phyloP scores from a whole-genome alignment of 1,140 invertebrate species.

The Leptinotarsa lineolata region DNA sequence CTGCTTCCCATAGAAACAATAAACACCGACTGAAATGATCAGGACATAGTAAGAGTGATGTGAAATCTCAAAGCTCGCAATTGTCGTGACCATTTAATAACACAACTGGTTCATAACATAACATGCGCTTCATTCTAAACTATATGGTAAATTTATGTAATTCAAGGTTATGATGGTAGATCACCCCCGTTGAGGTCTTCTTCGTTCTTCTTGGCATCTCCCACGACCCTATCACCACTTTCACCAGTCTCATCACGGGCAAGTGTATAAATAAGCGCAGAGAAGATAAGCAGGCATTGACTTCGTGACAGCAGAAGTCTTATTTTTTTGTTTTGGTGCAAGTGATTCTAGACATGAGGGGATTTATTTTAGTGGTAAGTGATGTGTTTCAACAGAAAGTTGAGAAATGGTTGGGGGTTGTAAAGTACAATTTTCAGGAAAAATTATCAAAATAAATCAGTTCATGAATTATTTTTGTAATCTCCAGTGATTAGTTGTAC shows the following conservation, averaged over 20 bases:
- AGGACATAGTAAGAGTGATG: background rate
- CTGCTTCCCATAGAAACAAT: too few relatives aligned
- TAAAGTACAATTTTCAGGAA: too few relatives aligned
- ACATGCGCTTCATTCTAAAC: background rate
- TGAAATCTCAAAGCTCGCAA: background rate
- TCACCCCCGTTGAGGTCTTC: background rate
- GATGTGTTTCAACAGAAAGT: background rate
- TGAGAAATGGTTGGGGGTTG: too few relatives aligned
- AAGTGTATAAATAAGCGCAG: constrained; percentile 37
- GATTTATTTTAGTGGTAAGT: constrained; percentile 36
- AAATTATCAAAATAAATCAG: too few relatives aligned
- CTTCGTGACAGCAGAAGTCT: constrained; percentile 32
- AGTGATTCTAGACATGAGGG: constrained; percentile 31
- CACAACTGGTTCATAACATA: background rate
- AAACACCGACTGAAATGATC: too few relatives aligned
- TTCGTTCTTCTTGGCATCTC: constrained; percentile 17
- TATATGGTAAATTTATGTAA: background rate
- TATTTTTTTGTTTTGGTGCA: constrained; percentile 33
- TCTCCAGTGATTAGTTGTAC: too few relatives aligned
- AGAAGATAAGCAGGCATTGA: constrained; percentile 30
- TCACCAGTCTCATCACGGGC: constrained; percentile 35
- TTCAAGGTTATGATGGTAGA: constrained; percentile 2
- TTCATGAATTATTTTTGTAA: too few relatives aligned
- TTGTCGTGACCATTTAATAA: background rate
- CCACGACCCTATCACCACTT: constrained; percentile 39